Conservation (phyloP, 2,113 vertebrate species). For the Cairina moschata region DNA sequence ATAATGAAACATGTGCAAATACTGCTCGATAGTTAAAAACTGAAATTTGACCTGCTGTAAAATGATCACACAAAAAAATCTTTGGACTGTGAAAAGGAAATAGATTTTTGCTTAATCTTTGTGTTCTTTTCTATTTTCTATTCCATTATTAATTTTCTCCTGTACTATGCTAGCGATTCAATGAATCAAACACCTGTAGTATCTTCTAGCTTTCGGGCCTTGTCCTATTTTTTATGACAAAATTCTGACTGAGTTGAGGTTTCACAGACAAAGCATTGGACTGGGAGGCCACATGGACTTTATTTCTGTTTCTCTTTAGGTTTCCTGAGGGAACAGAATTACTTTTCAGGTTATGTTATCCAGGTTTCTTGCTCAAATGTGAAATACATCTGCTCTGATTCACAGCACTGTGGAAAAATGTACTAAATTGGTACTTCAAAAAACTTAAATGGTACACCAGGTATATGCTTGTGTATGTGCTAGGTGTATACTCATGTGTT, state of each 20-base stretch:
- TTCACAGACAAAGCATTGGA: not conserved
- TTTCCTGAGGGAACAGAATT: not conserved
- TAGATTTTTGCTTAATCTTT: not conserved
- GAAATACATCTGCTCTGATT: not conserved
- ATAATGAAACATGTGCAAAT: not conserved
- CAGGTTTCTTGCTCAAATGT: not conserved
- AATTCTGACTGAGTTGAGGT: not conserved
- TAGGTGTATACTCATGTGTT: not conserved
- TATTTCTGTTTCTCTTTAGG: not conserved
- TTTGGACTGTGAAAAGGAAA: not conserved
- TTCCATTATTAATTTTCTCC: not conserved
- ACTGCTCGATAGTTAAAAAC: not conserved
- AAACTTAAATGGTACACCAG: not conserved
- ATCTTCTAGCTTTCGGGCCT: not conserved
- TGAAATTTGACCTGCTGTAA: not conserved
- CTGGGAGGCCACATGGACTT: not conserved
- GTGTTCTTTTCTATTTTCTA: not conserved
- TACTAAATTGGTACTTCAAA: not conserved
- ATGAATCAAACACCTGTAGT: not conserved
- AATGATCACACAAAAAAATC: not conserved
- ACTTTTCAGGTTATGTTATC: not conserved
- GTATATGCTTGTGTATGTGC: not conserved
- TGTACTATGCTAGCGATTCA: not conserved
- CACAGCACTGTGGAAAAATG: not conserved
- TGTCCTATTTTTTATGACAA: not conserved